Evolutionary conservation across 1,140 invertebrate species (phyloP).

Genomic region (Homarus americanus): DNA sequence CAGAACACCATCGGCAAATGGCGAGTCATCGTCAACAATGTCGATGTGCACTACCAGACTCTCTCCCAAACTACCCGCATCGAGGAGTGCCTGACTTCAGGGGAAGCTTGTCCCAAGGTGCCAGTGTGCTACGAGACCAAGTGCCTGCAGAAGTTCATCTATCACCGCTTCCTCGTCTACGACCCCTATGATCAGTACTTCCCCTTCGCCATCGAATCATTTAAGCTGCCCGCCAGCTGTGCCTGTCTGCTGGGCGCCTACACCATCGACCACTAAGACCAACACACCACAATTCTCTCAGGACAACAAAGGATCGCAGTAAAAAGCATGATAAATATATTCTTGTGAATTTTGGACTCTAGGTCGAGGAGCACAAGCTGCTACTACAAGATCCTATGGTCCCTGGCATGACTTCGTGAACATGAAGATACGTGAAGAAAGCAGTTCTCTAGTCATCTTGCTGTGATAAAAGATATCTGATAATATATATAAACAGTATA

Average conservation of each 20-base stretch:
- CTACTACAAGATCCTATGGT: not conserved
- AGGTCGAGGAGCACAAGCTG: too few relatives aligned
- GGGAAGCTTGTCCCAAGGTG: slow-evolving; percentile 74
- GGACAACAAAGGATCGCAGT: not conserved
- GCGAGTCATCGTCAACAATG: slow-evolving; percentile 76
- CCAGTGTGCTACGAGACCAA: slow-evolving; percentile 76
- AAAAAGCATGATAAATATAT: too few relatives aligned
- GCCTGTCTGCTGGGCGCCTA: slow-evolving; percentile 75
- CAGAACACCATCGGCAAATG: slow-evolving; percentile 76
- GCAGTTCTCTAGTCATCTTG: slow-evolving; percentile 64
- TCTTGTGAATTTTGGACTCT: too few relatives aligned
- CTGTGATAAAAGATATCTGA: not conserved
- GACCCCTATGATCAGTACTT: slow-evolving; percentile 76
- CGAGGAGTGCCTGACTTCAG: slow-evolving; percentile 75
- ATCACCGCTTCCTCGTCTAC: slow-evolving; percentile 76
- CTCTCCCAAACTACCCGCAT: slow-evolving; percentile 75
- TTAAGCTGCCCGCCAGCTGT: slow-evolving; percentile 76
- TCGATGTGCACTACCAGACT: slow-evolving; percentile 74
- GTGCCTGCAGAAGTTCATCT: slow-evolving; percentile 76
- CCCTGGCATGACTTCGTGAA: slow-evolving; percentile 10
- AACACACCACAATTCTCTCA: slow-evolving; percentile 7
- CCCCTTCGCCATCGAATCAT: slow-evolving; percentile 76
- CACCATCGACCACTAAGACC: slow-evolving; percentile 32
- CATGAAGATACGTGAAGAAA: slow-evolving; percentile 30
- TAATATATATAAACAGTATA: too few relatives aligned